Base-by-base conservation (phyloP, 2,113 vertebrate genomes). In the Tonatia bakeri region DNA sequence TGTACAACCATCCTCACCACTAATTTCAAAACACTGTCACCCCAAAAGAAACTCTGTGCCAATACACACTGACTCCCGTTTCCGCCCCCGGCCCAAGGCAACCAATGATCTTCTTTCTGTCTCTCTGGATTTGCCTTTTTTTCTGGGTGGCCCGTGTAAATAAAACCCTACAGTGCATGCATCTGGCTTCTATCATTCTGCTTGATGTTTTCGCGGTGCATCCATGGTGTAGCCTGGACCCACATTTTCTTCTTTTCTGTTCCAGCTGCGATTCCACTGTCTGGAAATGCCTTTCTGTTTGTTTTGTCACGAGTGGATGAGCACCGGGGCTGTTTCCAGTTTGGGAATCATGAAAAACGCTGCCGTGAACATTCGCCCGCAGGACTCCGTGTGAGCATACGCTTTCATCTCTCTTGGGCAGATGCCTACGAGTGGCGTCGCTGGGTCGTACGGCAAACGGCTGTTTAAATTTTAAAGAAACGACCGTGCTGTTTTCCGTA, bases 41-140 rank as follows among this genome's bases (percentile, higher is more conserved):
- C 65, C 36, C 5, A 0, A 20, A 28, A 45, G 61, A 73, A 33
- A 31, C 59, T 61, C 11, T 1, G 1, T 22, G 43, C 11, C 10
- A 5, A 31, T 33, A 24, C 5, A 1, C 2, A 7, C 14, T 13
- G 59, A 7, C 28, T 69, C 10, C 26, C 43, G 17, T 2, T 7
- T 24, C 61, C 38, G 6, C 6, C 11, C 24, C 24, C 19, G 16
- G 15, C 19, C 70, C 36, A 26, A 64, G 50, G 56, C 26, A 33
- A 4, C 1, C 0, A 5, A 26, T 0, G 0, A 26, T 38, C 12
- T 28, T 0, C 7, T 31, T 33, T 47, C 9, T 22, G 6, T 24
- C 10, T 16, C 36, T 50, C 3, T 13, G 0, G 15, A 5, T n/a
- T 11, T 11, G 47, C 28, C n/a, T n/a, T 22, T 86, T 40, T 19